Evolutionary conservation across 2,797 vertebrate species (phyloP).

Genomic region (Lycodopsis pacificus): DNA sequence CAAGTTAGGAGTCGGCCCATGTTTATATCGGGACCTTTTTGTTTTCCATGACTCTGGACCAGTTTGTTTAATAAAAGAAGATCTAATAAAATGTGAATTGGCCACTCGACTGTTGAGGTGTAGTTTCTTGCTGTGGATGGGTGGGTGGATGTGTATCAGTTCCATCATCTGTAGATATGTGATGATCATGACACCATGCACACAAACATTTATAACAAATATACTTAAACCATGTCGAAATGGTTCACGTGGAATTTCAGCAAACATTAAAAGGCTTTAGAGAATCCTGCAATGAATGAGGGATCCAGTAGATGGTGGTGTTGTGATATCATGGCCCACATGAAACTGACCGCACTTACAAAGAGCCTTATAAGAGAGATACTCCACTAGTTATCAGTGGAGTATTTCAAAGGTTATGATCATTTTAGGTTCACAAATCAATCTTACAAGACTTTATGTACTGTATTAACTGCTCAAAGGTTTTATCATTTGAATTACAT

Average conservation of each 20-base stretch:
- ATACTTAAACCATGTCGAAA: background rate
- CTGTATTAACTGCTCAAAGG: background rate
- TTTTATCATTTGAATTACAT: background rate
- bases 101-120: constrained; percentile 28
- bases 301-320: constrained; percentile 41
- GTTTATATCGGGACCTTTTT: constrained; percentile 48
- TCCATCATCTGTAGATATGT: constrained; percentile 1
- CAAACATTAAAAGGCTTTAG: background rate
- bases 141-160: background rate
- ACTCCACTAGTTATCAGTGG: background rate
- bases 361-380: constrained; percentile 41
- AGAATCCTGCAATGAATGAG: background rate
- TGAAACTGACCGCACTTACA: background rate
- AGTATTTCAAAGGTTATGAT: background rate
- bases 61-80: constrained; percentile 69
- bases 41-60: constrained; percentile 61
- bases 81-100: constrained; percentile 61
- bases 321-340: background rate
- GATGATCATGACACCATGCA: background rate
- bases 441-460: background rate
- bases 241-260: background rate
- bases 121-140: constrained; percentile 13
- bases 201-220: background rate
- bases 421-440: background rate
- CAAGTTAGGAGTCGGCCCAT: constrained; percentile 25